Percentiles rank a stretch among this genome's conserved stretches.
phyloP scores from a whole-genome alignment of 1,140 invertebrate species.

The Teleogryllus occipitalis region DNA sequence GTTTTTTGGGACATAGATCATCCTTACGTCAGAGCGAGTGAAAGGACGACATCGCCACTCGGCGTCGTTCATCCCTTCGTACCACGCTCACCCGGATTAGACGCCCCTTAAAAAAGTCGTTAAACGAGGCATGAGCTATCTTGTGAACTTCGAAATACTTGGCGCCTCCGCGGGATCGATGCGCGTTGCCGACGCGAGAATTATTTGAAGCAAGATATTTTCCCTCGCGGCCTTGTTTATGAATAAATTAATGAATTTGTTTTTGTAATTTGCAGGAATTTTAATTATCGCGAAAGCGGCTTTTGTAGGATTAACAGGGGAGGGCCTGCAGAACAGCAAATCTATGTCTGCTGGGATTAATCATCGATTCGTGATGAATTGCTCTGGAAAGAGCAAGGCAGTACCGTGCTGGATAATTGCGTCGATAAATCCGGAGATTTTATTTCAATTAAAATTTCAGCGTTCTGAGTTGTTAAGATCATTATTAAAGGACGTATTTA shows the following conservation, averaged over 20 bases:
- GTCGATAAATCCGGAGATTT: neutral
- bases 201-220: neutral
- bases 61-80: neutral
- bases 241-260: conserved; percentile 1
- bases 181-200: neutral
- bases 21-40: too few relatives aligned
- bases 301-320: neutral
- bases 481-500: too few relatives aligned
- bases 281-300: neutral
- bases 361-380: neutral
- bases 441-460: neutral
- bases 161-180: neutral
- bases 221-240: neutral
- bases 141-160: neutral
- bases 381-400: neutral
- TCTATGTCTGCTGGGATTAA: neutral
- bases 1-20: too few relatives aligned
- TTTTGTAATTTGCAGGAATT: neutral
- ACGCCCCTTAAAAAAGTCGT: neutral
- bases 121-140: neutral
- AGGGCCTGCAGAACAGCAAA: too few relatives aligned
- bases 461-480: too few relatives aligned
- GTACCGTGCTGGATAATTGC: neutral
- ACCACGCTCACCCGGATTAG: neutral
- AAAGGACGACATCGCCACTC: too few relatives aligned